Percentiles rank a stretch among this genome's conserved stretches.
Conservation (phyloP, 1,140 invertebrate species). For the Drosophila saltans region DNA sequence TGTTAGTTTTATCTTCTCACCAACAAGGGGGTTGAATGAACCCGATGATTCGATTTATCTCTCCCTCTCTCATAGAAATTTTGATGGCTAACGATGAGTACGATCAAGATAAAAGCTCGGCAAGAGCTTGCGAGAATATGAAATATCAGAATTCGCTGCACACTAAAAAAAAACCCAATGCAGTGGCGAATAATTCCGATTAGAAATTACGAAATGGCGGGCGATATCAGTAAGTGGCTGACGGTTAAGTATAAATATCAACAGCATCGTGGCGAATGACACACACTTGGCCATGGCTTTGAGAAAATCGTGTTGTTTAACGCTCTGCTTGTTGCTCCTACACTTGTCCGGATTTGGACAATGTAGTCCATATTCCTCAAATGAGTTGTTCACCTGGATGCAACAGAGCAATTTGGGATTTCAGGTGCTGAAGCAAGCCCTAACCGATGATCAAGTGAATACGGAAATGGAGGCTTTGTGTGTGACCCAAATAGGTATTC, state of each 20-base stretch:
- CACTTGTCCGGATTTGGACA: conserved; percentile 3
- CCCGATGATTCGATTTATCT: background rate
- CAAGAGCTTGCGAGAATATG: conserved; percentile 4
- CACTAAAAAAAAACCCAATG: background rate
- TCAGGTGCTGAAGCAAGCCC: conserved; percentile 57
- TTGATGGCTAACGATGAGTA: background rate
- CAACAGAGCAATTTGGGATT: conserved; percentile 64
- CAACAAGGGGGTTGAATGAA: background rate
- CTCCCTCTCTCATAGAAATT: background rate
- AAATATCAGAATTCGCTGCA: conserved; percentile 6
- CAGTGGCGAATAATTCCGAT: conserved; percentile 10
- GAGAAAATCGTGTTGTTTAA: conserved; percentile 1
- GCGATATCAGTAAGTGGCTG: conserved; percentile 9
- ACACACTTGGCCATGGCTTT: conserved; percentile 30
- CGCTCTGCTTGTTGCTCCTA: background rate
- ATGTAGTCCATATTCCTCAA: conserved; percentile 24
- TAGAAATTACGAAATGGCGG: conserved; percentile 13
- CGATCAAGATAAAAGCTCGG: conserved; percentile 12
- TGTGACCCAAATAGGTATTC: conserved; percentile 22
- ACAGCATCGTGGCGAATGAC: conserved; percentile 6
- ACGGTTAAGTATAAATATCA: conserved; percentile 28
- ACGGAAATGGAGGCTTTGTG: conserved; percentile 31
- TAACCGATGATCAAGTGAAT: conserved; percentile 2
- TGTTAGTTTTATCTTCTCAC: background rate
- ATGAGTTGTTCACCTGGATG: conserved; percentile 58